Base-by-base conservation (phyloP, 2,113 vertebrate species). In the Stomatorhinus ivindoensis region DNA sequence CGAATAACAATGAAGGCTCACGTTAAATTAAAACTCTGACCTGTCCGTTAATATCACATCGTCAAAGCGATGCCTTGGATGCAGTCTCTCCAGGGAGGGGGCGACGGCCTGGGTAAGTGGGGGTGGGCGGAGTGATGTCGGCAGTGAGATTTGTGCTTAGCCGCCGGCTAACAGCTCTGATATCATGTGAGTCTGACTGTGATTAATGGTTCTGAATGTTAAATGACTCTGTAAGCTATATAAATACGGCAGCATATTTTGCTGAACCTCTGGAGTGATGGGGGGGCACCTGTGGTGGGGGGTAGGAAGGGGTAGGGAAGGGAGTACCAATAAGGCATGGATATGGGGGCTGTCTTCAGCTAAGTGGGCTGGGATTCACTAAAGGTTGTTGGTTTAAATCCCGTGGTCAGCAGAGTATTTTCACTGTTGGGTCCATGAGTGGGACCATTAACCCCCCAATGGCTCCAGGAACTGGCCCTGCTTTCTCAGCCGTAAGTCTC, bases 21-120 rank as follows among this genome's bases (percentile, higher is more conserved):
- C 4, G 58, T 87, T 87, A 87, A 87, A 55, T 89, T 21, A 83
- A 53, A 89, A 13, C 31, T 53, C 51, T 89, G 88, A 83, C 69
- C 73, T 55, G 19, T 83, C 35, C 88, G 24, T 89, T 76, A 76
- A 48, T 48, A 88, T 31, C 61, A 73, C 27, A 88, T 39, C 50
- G 61, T 61, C 15, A 61, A 76, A 65, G 27, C 9, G 31, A 31
- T 88, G 39, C 87, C 51, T 87, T 51, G 31, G 65, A n/a, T 65
- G 50, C 27, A 21, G 48, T 82, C 48, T 51, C 69, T 11, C 8
- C 8, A 13, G 48, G 73, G 31, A 80, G 48, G n/a, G 44, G 73
- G 69, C 47, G 31, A 39, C 4, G 3, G 27, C 47, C 48, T 19
- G 5, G n/a, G 24, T 7, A 88, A 47, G 53, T 17, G 44, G 24